Evolutionary conservation across 2,888 invertebrate genomes (phyloP).

Genomic region (Polydrusus cervinus): DNA sequence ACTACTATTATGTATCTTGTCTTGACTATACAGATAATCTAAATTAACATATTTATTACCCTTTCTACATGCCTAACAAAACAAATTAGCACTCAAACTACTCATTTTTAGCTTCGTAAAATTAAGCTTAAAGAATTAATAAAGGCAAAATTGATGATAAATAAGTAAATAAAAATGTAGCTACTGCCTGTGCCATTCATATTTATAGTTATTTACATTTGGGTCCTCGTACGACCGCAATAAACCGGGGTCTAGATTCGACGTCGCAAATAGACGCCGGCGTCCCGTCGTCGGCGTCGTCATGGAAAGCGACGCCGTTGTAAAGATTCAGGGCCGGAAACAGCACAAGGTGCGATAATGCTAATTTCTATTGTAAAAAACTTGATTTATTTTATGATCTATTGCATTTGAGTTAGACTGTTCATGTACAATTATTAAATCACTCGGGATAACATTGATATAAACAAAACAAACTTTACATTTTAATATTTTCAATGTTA

Average conservation of each 20-base stretch:
- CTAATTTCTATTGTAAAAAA: background rate
- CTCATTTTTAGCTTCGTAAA: too few species aligned
- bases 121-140: background rate
- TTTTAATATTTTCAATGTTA: too few species aligned
- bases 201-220: constrained; percentile 17
- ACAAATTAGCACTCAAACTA: too few species aligned
- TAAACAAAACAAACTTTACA: too few species aligned
- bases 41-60: too few species aligned
- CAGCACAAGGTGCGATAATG: background rate
- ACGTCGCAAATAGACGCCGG: constrained; percentile 14
- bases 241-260: constrained; percentile 9
- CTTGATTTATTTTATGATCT: background rate
- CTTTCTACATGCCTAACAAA: too few species aligned
- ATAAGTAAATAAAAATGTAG: constrained; percentile 5
- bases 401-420: background rate
- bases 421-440: too few species aligned
- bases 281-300: constrained; percentile 16
- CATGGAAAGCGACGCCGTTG: background rate
- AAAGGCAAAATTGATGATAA: background rate
- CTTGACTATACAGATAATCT: too few species aligned
- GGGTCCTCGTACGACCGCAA: constrained; percentile 15
- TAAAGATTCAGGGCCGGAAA: background rate
- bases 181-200: constrained; percentile 4
- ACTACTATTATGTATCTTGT: too few species aligned
- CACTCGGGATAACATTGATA: too few species aligned